A percentile compares a stretch with the other conserved stretches of the same genome.
Evolutionary conservation across 2,113 vertebrate species (phyloP).

Genomic region (Platanista minor): DNA sequence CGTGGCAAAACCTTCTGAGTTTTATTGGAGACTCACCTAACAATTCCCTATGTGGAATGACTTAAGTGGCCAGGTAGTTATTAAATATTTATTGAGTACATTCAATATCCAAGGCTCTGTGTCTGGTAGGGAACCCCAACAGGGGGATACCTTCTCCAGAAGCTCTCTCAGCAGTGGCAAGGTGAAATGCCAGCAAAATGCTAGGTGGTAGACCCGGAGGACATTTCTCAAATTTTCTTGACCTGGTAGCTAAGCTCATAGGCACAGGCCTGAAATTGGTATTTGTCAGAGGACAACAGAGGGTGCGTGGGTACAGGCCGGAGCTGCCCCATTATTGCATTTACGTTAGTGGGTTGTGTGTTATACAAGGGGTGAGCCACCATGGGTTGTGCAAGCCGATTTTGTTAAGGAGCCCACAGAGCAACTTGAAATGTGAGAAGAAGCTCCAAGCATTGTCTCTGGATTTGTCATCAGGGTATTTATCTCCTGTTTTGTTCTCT

Average conservation of each 20-base stretch:
- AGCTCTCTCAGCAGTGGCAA: background rate
- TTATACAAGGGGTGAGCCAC: background rate
- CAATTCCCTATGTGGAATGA: background rate
- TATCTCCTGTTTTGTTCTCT: background rate
- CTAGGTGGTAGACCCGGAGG: background rate
- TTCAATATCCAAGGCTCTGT: background rate
- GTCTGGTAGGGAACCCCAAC: background rate
- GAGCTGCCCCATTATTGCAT: fast-evolving
- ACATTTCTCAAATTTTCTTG: background rate
- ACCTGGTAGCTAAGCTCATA: background rate
- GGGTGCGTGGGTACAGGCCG: fast-evolving
- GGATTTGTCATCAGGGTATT: background rate
- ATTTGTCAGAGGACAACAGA: background rate
- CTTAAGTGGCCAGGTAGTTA: background rate
- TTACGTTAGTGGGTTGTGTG: background rate
- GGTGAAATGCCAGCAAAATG: background rate
- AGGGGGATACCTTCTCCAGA: background rate
- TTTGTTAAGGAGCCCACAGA: background rate
- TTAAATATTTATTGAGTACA: background rate
- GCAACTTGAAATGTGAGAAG: background rate
- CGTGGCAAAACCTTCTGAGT: background rate
- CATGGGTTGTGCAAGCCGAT: too few relatives aligned
- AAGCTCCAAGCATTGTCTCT: background rate
- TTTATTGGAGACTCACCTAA: background rate
- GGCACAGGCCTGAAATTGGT: background rate